These are phyloP conservation scores for Entomobrya multifasciata DNA, from an alignment of 2,888 invertebrate genomes.

Conservation along the genomic window DNA sequence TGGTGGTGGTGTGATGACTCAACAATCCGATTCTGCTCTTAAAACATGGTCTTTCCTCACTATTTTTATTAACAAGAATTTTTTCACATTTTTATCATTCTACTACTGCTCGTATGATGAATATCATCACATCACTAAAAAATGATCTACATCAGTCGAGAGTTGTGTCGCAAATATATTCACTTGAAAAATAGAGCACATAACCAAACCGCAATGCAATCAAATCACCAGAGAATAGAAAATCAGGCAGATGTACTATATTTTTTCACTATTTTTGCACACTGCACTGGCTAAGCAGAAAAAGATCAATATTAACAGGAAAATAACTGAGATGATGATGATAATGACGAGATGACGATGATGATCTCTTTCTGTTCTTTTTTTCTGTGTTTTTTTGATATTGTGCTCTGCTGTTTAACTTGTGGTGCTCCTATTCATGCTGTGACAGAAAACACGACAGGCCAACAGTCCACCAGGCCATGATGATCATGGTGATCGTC, in stretches of 20 bases:
- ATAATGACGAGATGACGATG: conserved; percentile 18
- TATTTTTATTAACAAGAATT: too few species aligned
- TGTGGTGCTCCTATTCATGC: conserved; percentile 45
- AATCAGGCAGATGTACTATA: background rate
- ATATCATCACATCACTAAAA: conserved; percentile 4
- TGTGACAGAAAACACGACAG: conserved; percentile 58
- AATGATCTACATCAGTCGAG: too few species aligned
- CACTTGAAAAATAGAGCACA: background rate
- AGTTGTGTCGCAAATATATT: background rate
- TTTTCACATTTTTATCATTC: too few species aligned
- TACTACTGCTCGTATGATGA: too few species aligned
- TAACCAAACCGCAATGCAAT: background rate
- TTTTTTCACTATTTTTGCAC: background rate
- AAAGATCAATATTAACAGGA: conserved; percentile 28
- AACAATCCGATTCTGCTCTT: too few species aligned
- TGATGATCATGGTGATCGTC: conserved; percentile 39
- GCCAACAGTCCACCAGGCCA: conserved; percentile 47
- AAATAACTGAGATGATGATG: conserved; percentile 26
- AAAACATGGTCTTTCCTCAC: too few species aligned
- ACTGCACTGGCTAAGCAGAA: background rate
- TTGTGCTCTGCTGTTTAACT: too few species aligned
- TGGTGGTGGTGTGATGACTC: background rate
- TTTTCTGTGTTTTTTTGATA: background rate
- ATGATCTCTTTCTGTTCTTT: background rate
- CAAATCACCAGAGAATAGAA: background rate